Conservation (phyloP, 2,797 vertebrate genomes). For the Sylvilagus floridanus region DNA sequence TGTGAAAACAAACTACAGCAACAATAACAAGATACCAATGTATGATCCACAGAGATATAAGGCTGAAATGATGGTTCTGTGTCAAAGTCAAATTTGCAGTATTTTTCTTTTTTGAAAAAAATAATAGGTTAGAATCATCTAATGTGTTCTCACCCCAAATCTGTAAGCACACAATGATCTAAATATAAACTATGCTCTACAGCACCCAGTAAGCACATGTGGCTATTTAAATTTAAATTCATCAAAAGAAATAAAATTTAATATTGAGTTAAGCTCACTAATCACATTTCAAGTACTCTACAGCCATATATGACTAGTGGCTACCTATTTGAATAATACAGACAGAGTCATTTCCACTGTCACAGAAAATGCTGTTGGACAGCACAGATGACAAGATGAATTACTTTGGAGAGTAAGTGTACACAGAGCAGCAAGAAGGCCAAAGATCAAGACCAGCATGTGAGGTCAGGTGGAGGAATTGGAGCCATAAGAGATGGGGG, state of each 20-base stretch:
- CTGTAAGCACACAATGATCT: background rate
- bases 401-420: background rate
- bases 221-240: background rate
- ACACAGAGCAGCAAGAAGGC: background rate
- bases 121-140: background rate
- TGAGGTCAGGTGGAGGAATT: background rate
- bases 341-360: background rate
- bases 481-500: background rate
- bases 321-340: background rate
- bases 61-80: background rate
- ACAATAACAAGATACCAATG: background rate
- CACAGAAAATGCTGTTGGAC: background rate
- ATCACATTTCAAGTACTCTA: background rate
- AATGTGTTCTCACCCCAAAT: background rate
- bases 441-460: background rate
- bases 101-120: constrained; percentile 10
- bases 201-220: background rate
- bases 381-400: background rate
- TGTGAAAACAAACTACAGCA: background rate
- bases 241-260: constrained; percentile 3
- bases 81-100: background rate
- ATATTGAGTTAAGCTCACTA: background rate
- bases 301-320: background rate
- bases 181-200: background rate
- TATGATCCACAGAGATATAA: background rate